phyloP scores from a whole-genome alignment of 2,888 invertebrate species.

The Ellobium chinense region DNA sequence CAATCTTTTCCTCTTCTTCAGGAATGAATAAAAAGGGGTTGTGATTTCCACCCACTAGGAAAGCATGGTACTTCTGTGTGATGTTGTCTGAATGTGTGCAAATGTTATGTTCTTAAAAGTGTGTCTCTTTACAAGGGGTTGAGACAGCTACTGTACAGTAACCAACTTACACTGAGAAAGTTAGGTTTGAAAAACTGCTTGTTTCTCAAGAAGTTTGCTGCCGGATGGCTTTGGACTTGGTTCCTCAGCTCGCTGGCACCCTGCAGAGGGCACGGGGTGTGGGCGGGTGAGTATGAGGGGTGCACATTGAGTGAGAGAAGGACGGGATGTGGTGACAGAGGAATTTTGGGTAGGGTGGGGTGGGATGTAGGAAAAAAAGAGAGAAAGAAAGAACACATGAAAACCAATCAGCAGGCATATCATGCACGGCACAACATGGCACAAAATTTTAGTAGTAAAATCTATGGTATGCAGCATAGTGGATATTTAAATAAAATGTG shows the following conservation, averaged over 20 bases:
- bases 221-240: slow-evolving; percentile 62
- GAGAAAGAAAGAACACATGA: not conserved
- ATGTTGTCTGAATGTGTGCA: no score
- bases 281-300: not conserved
- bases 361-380: not conserved
- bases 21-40: no score
- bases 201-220: slow-evolving; percentile 73
- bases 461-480: no score
- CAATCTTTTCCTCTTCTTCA: no score
- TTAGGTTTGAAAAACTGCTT: slow-evolving; percentile 71
- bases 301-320: not conserved
- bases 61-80: no score
- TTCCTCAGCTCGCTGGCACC: slow-evolving; percentile 69
- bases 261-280: slow-evolving; percentile 50
- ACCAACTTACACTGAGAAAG: slow-evolving; percentile 72
- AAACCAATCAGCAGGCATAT: not conserved
- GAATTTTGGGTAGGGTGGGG: not conserved
- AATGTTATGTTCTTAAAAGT: no score
- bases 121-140: no score
- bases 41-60: no score
- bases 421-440: not conserved
- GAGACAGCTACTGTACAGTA: no score
- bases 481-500: no score
- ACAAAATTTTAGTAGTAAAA: no score
- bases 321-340: not conserved